A percentile compares a stretch with the other conserved stretches of the same genome.
Evolutionary conservation across 1,140 invertebrate species (phyloP).

Genomic region (Drosophila busckii): DNA sequence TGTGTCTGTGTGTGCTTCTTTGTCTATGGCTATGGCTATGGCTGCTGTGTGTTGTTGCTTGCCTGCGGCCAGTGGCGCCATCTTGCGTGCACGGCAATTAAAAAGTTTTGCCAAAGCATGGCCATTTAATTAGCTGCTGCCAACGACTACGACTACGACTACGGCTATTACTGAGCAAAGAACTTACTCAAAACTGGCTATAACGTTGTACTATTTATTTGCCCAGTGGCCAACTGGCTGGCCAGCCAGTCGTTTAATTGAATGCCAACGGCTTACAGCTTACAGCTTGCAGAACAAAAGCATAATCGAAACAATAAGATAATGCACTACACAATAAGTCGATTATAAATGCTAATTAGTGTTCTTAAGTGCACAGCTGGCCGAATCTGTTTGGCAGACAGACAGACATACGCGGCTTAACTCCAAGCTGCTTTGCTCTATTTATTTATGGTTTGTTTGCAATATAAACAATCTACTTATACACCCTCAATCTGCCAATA

Average conservation of each 20-base stretch:
- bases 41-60: too few species aligned
- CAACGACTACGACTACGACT: slow-evolving; percentile 30
- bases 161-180: too few species aligned
- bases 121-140: slow-evolving; percentile 66
- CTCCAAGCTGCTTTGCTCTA: too few species aligned
- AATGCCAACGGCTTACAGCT: slow-evolving; percentile 50
- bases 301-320: slow-evolving; percentile 10
- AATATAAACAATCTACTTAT: too few species aligned
- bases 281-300: slow-evolving; percentile 4
- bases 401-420: too few species aligned
- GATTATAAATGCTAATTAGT: background rate
- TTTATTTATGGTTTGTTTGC: too few species aligned
- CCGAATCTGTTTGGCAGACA: too few species aligned
- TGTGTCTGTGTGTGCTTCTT: too few species aligned
- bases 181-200: slow-evolving; percentile 44
- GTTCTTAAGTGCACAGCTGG: too few species aligned
- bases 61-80: slow-evolving; percentile 47
- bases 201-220: slow-evolving; percentile 36
- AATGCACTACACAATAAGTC: slow-evolving; percentile 13
- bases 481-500: too few species aligned
- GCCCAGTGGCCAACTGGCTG: too few species aligned
- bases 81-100: slow-evolving; percentile 65
- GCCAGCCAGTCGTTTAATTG: slow-evolving; percentile 69
- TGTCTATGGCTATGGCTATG: too few species aligned
- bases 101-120: slow-evolving; percentile 46